phyloP scores from a whole-genome alignment of 2,797 vertebrate species.

The Sebastes umbrosus region DNA sequence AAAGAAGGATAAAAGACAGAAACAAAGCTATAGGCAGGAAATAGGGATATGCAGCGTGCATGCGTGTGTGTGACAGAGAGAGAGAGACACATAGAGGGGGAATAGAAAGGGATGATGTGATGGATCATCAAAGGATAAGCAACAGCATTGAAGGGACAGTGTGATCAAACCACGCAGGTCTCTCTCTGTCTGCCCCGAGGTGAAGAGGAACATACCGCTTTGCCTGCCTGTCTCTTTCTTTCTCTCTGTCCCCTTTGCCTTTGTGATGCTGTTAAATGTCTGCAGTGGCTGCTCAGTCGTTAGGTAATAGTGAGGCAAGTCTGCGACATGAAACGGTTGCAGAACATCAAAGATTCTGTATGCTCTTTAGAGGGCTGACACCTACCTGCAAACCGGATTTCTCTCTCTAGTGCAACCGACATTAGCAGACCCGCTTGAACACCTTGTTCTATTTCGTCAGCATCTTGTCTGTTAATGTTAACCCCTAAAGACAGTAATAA shows the following conservation, averaged over 20 bases:
- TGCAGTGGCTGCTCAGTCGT: constrained; percentile 22
- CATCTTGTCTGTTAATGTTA: not conserved
- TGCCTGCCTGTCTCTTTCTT: not conserved
- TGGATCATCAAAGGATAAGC: constrained; percentile 70
- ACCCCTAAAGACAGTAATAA: not conserved
- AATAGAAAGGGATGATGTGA: constrained; percentile 41
- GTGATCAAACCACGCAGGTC: constrained; percentile 58
- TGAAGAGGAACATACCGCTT: constrained; percentile 42
- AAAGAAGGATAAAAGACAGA: constrained; percentile 45
- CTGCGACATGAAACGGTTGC: constrained; percentile 50
- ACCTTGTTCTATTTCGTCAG: not conserved
- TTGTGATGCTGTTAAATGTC: constrained; percentile 45
- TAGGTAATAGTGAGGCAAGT: constrained; percentile 37
- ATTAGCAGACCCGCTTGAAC: not conserved
- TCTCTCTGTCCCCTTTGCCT: constrained; percentile 26
- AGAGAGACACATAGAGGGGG: not conserved
- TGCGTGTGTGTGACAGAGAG: not conserved
- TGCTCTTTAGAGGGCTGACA: constrained; percentile 30
- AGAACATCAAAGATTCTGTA: constrained; percentile 45
- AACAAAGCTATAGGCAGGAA: constrained; percentile 44
- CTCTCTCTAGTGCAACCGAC: not conserved
- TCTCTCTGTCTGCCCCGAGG: constrained; percentile 39
- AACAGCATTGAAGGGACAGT: constrained; percentile 54
- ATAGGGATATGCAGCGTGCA: not conserved
- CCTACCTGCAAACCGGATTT: not conserved